These are phyloP conservation scores for Helostoma temminkii DNA, from an alignment of 2,797 vertebrate species.

Conservation along the genomic window DNA sequence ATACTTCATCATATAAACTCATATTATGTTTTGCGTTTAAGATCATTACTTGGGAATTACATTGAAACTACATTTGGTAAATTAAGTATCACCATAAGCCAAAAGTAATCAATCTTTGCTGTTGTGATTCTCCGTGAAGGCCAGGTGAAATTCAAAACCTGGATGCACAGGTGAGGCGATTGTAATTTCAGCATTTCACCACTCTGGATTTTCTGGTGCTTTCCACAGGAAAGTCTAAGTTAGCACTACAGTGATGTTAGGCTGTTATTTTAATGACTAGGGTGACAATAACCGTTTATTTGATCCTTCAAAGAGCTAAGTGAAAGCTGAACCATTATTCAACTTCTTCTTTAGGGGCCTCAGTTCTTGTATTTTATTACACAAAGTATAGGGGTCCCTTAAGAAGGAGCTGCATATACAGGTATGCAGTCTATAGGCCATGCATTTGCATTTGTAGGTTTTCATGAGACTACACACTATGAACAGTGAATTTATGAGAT, in stretches of 20 bases:
- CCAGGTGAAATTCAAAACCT: slow-evolving; percentile 65
- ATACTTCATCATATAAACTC: slow-evolving; percentile 1
- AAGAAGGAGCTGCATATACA: neutral
- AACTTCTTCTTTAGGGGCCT: neutral
- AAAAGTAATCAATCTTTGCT: slow-evolving; percentile 9
- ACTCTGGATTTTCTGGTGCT: slow-evolving; percentile 79
- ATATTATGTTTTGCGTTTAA: neutral
- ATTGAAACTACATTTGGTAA: slow-evolving; percentile 17
- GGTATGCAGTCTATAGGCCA: neutral
- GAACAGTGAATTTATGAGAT: neutral
- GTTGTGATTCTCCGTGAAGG: neutral
- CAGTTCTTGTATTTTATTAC: neutral
- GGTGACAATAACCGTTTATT: neutral
- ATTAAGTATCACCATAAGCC: neutral
- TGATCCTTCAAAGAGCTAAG: neutral
- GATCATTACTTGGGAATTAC: slow-evolving; percentile 16
- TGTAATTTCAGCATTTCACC: slow-evolving; percentile 59
- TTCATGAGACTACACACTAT: neutral
- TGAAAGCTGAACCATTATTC: neutral
- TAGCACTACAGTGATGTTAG: slow-evolving; percentile 34
- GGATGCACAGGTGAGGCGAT: slow-evolving; percentile 65
- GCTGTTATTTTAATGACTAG: slow-evolving; percentile 10
- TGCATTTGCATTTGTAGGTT: neutral
- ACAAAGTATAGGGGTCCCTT: neutral
- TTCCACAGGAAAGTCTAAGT: slow-evolving; percentile 74